Evolutionary conservation across 2,888 invertebrate genomes (phyloP).

Genomic region (Stenoptilia bipunctidactyla): DNA sequence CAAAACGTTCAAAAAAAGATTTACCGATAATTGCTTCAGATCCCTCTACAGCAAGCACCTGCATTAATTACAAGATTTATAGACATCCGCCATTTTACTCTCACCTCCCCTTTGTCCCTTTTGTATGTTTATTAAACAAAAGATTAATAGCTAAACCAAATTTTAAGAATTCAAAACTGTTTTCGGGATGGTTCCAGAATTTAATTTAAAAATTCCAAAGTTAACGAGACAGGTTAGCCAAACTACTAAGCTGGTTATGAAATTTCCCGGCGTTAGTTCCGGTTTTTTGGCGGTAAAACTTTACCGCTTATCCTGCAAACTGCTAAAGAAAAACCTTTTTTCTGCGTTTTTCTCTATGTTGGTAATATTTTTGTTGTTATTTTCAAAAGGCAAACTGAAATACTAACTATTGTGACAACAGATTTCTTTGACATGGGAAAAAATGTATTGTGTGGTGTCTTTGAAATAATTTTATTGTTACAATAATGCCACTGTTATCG

Average conservation of each 20-base stretch:
- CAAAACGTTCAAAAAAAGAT: not conserved
- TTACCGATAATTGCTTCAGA: conserved; percentile 51
- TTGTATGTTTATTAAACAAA: conserved; percentile 48
- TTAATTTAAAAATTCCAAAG: conserved; percentile 70
- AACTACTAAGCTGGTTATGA: conserved; percentile 68
- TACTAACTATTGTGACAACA: too few relatives aligned
- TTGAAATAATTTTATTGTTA: too few relatives aligned
- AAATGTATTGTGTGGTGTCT: too few relatives aligned
- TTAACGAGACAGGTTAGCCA: conserved; percentile 66
- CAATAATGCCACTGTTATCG: too few relatives aligned
- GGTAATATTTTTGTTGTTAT: too few relatives aligned
- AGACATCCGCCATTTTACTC: conserved; percentile 46
- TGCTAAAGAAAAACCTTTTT: conserved; percentile 5
- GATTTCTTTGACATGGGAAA: too few relatives aligned
- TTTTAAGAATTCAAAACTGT: conserved; percentile 63
- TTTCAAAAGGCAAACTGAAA: too few relatives aligned
- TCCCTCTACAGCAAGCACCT: conserved; percentile 47
- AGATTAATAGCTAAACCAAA: conserved; percentile 61
- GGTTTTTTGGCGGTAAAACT: conserved; percentile 24
- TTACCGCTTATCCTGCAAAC: conserved; percentile 51
- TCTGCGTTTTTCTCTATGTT: too few relatives aligned
- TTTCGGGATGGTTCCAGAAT: conserved; percentile 58
- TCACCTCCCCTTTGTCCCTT: conserved; percentile 23
- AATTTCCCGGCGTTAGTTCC: conserved; percentile 56
- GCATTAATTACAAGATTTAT: conserved; percentile 65